Evolutionary conservation across 2,113 vertebrate species (phyloP), one percentile per base, ranked within the genome.

Genomic region (Mobula hypostoma): DNA sequence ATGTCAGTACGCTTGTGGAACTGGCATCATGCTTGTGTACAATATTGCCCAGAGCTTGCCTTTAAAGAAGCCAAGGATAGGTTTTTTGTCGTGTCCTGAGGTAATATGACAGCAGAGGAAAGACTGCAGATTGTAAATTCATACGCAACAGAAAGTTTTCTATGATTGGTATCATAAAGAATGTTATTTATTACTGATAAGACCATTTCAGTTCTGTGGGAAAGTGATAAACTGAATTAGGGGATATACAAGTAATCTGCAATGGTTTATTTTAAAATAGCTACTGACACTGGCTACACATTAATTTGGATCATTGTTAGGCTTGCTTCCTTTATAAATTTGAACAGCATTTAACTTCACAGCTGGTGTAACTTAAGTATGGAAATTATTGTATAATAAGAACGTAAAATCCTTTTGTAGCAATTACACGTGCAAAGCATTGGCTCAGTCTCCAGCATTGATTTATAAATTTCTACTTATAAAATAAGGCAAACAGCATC

Each of bases 401-500:
- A 21, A 85, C 82, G 58, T 17, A 32, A 32, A 90, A 90, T 90
- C 87, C 87, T 68, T 90, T 68, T 19, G 29, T 36, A 90, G 61
- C 58, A 68, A n/a, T 63, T 19, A 68, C 66, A 17, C 19, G 87
- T 68, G 5, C 14, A 15, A 90, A 90, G 63, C 63, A 6, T n/a
- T 90, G 14, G 6, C 32, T 8, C 40, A 63, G 58, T n/a, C 85
- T 66, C 85, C 85, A 14, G 85, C 87, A 68, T 29, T 24, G 8
- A 36, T 90, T 90, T 63, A 90, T 66, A 68, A 90, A 90, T 90
- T 63, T 68, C 6, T 68, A 32, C 87, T 68, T 68, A 68, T 32
- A 68, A 90, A 90, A 93, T 48, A 93, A 74, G 68, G 68, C 36
- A 93, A 74, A 93, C 90, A 93, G 36, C 90, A 48, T 72, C 21